phyloP scores from a whole-genome alignment of 2,797 vertebrate genomes.

The Sebastes reedi region DNA sequence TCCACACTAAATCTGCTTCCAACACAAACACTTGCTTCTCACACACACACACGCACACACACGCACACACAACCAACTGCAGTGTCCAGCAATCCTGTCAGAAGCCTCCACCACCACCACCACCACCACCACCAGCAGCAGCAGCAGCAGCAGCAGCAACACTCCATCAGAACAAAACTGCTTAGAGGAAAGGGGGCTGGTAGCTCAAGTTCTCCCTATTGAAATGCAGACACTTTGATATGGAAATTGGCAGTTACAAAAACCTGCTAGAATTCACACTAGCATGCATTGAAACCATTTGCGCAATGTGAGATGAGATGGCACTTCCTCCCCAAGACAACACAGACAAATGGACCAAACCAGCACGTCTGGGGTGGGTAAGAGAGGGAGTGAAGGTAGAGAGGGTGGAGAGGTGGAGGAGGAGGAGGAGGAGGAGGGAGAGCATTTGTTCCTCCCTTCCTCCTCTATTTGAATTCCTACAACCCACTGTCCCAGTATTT shows the following conservation, averaged over 20 bases:
- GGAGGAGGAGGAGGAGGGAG: slow-evolving; percentile 48
- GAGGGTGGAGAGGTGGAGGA: slow-evolving; percentile 27
- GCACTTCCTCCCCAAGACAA: slow-evolving; percentile 91
- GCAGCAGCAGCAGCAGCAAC: slow-evolving; percentile 77
- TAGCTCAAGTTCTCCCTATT: slow-evolving; percentile 93
- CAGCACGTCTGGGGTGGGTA: slow-evolving; percentile 70
- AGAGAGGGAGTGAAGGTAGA: slow-evolving; percentile 59
- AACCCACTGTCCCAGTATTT: slow-evolving; percentile 45
- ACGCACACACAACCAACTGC: slow-evolving; percentile 44
- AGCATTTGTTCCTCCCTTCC: slow-evolving; percentile 81
- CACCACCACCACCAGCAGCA: slow-evolving; percentile 64
- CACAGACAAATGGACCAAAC: slow-evolving; percentile 91
- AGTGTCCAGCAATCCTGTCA: slow-evolving; percentile 65
- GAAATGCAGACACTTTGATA: slow-evolving; percentile 97
- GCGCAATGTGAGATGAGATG: slow-evolving; percentile 92
- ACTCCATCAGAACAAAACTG: slow-evolving; percentile 89
- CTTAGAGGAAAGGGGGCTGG: slow-evolving; percentile 86
- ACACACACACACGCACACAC: slow-evolving; percentile 23
- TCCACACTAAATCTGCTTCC: slow-evolving; percentile 63
- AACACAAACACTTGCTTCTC: slow-evolving; percentile 65
- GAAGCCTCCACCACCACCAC: slow-evolving; percentile 74
- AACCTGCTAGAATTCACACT: slow-evolving; percentile 94
- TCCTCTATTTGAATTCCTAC: slow-evolving; percentile 67
- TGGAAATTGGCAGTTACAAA: slow-evolving; percentile 94
- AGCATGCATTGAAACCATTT: slow-evolving; percentile 96